Evolutionary conservation across 53 echinoderm and acorn worm genomes (phyloP).

Genomic region (Henricia sp.): DNA sequence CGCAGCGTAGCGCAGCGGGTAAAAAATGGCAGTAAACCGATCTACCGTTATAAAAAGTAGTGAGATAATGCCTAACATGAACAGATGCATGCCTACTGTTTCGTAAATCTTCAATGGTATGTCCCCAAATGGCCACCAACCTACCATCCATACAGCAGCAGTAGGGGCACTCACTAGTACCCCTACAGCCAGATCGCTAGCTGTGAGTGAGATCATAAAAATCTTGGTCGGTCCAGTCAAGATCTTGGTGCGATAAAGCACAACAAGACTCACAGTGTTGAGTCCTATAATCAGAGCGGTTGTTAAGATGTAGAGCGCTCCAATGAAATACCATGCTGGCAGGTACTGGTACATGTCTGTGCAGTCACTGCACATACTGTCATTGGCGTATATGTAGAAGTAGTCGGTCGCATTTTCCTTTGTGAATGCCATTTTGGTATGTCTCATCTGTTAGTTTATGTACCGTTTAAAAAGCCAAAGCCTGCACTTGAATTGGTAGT

Average conservation of each 20-base stretch:
- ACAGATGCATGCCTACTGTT: background rate
- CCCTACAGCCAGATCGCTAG: background rate
- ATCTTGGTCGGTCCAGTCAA: conserved; percentile 13
- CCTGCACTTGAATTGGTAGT: no score
- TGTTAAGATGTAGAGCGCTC: background rate
- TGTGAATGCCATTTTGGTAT: no score
- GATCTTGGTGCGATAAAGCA: conserved; percentile 16
- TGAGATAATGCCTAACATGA: background rate
- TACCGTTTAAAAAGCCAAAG: no score
- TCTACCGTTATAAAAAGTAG: conserved; percentile 16
- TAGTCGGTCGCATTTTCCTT: no score
- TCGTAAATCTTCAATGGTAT: background rate
- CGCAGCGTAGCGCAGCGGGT: background rate
- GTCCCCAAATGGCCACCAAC: background rate
- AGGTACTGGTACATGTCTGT: no score
- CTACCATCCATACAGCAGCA: background rate
- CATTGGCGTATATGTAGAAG: no score
- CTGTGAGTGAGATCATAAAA: conserved; percentile 25
- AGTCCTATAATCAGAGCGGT: background rate
- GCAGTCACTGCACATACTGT: no score
- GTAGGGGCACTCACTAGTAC: background rate
- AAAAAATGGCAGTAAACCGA: background rate
- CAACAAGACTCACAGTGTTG: conserved; percentile 11
- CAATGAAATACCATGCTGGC: background rate
- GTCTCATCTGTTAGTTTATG: no score